Evolutionary conservation across 2,888 invertebrate species (phyloP).

Genomic region (Diplazon laetatorius): DNA sequence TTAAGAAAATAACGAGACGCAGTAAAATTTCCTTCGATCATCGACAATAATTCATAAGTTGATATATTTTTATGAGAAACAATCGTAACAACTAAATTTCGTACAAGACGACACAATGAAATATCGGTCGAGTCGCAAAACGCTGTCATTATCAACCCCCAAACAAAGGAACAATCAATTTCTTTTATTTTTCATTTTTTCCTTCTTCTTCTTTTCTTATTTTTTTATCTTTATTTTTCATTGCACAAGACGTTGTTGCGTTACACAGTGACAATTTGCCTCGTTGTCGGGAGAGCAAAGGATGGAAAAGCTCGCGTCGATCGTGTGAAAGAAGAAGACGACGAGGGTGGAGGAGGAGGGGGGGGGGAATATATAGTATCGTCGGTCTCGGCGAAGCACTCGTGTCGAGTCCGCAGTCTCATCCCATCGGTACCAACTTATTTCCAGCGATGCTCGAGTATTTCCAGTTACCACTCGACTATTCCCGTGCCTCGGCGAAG

Average conservation of each 20-base stretch:
- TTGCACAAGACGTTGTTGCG: slow-evolving; percentile 17
- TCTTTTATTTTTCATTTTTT: too few relatives aligned
- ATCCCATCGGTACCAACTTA: slow-evolving; percentile 64
- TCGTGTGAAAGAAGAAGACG: slow-evolving; percentile 61
- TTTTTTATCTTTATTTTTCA: background rate
- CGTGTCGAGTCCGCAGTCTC: slow-evolving; percentile 61
- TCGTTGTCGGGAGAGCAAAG: slow-evolving; percentile 37
- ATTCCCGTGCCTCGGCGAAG: slow-evolving; percentile 58
- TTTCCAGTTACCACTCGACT: slow-evolving; percentile 68
- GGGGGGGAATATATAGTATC: slow-evolving; percentile 53
- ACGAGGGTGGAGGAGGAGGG: slow-evolving; percentile 54
- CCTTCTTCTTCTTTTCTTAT: background rate
- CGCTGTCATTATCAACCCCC: too few relatives aligned
- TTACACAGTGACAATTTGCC: slow-evolving; percentile 36
- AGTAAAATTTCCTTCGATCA: too few relatives aligned
- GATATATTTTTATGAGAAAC: too few relatives aligned
- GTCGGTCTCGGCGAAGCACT: slow-evolving; percentile 38
- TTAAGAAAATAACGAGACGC: too few relatives aligned
- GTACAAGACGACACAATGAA: too few relatives aligned
- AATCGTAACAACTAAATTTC: too few relatives aligned
- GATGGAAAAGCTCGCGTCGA: slow-evolving; percentile 24
- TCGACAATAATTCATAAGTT: too few relatives aligned
- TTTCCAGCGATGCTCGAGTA: slow-evolving; percentile 67
- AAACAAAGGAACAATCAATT: too few relatives aligned
- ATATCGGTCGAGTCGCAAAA: too few relatives aligned